Evolutionary conservation across 30 jellyfish, hydroid and myxozoan genomes (phyloP).

Genomic region (Aurelia aurita complex sp. Pacific): DNA sequence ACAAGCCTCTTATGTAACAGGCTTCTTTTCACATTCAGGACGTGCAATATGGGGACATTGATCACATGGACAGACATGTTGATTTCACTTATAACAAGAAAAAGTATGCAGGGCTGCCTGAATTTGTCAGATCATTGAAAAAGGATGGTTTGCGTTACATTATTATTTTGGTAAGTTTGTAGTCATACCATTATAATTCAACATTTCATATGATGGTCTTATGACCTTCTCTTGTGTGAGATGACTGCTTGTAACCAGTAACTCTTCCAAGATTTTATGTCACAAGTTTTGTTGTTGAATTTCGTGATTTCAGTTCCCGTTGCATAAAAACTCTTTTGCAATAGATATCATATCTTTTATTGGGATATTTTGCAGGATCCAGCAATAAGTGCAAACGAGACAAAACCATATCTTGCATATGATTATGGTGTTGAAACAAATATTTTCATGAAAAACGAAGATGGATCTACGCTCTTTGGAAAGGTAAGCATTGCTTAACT

Average conservation of each 20-base stretch:
- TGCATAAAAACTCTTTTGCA: no score
- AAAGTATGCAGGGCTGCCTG: conserved; percentile 88
- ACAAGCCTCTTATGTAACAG: neutral
- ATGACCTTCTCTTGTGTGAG: no score
- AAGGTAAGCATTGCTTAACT: conserved; percentile 45
- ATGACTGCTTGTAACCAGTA: no score
- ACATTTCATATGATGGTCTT: no score
- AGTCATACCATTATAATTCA: no score
- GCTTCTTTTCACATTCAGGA: conserved; percentile 48
- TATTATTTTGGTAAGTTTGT: conserved; percentile 73
- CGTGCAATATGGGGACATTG: conserved; percentile 96
- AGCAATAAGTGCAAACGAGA: conserved; percentile 91
- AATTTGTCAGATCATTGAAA: conserved; percentile 67
- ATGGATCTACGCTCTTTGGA: conserved; percentile 85
- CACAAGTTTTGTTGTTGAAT: no score
- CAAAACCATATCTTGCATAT: conserved; percentile 82
- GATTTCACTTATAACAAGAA: conserved; percentile 88
- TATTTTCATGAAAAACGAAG: conserved; percentile 85
- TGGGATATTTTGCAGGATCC: conserved; percentile 76
- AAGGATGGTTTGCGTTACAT: conserved; percentile 82
- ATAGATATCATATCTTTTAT: no score
- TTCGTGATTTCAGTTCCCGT: no score
- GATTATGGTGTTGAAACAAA: conserved; percentile 79
- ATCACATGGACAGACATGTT: conserved; percentile 96
- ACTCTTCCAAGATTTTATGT: no score